These are phyloP conservation scores for Lumbricus terrestris DNA, from an alignment of 2,888 invertebrate species.

Conservation along the genomic window DNA sequence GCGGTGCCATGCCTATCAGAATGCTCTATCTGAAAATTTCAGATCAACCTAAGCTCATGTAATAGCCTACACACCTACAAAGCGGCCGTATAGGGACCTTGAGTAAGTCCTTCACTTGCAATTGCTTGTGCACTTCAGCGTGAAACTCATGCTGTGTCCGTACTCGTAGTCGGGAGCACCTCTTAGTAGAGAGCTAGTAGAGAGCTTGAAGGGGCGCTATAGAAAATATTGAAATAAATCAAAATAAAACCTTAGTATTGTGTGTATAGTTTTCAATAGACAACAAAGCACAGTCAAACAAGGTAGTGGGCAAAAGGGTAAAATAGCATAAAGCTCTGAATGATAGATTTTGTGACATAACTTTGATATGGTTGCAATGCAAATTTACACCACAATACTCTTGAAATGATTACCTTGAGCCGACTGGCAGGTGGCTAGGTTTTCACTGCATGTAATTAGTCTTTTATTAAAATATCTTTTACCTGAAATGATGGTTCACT, in stretches of 20 bases:
- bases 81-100: too few relatives aligned
- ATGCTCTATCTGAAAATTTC: background rate
- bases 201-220: too few relatives aligned
- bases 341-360: background rate
- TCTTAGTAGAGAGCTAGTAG: too few relatives aligned
- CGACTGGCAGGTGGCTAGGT: background rate
- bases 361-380: background rate
- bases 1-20: background rate
- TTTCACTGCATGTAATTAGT: background rate
- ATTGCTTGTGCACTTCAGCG: too few relatives aligned
- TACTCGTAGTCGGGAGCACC: too few relatives aligned
- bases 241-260: background rate
- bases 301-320: background rate
- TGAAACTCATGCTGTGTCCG: too few relatives aligned
- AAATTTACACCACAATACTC: background rate
- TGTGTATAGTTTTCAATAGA: background rate
- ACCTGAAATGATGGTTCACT: background rate
- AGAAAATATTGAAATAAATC: too few relatives aligned
- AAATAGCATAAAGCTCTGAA: background rate
- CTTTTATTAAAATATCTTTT: background rate
- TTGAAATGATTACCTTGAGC: background rate
- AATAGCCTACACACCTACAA: too few relatives aligned
- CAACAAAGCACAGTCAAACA: background rate
- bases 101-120: too few relatives aligned
- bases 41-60: background rate